phyloP scores from a whole-genome alignment of 2,113 vertebrate genomes.

The Prietella phreatophila region DNA sequence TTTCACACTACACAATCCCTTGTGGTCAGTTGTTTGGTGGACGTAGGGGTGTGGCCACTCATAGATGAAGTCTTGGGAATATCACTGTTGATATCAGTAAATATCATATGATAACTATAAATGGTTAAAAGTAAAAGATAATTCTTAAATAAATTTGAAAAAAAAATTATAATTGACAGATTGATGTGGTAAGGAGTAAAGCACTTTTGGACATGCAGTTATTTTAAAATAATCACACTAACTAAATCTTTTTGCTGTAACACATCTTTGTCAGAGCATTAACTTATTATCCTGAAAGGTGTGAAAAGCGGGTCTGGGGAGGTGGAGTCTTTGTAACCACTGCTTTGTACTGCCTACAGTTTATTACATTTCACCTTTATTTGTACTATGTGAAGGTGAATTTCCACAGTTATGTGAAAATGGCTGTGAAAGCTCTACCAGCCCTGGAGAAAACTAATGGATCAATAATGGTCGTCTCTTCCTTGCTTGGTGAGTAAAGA shows the following conservation, averaged over 20 bases:
- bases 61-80: background rate
- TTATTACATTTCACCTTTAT: background rate
- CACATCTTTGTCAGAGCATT: background rate
- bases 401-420: conserved; percentile 83
- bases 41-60: background rate
- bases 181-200: background rate
- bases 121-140: background rate
- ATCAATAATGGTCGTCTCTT: conserved; percentile 81
- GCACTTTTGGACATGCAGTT: background rate
- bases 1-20: background rate
- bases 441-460: conserved; percentile 76
- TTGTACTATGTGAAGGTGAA: conserved; percentile 74
- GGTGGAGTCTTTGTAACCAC: background rate
- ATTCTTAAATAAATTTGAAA: background rate
- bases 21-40: background rate
- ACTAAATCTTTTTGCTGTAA: background rate
- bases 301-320: background rate
- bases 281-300: background rate
- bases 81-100: background rate
- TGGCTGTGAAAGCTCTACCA: conserved; percentile 75
- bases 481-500: conserved; percentile 73
- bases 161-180: background rate
- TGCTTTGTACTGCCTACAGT: background rate
- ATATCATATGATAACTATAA: background rate
- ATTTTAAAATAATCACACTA: background rate